phyloP scores from a whole-genome alignment of 2,888 invertebrate species.

The Clepsis dumicolana region DNA sequence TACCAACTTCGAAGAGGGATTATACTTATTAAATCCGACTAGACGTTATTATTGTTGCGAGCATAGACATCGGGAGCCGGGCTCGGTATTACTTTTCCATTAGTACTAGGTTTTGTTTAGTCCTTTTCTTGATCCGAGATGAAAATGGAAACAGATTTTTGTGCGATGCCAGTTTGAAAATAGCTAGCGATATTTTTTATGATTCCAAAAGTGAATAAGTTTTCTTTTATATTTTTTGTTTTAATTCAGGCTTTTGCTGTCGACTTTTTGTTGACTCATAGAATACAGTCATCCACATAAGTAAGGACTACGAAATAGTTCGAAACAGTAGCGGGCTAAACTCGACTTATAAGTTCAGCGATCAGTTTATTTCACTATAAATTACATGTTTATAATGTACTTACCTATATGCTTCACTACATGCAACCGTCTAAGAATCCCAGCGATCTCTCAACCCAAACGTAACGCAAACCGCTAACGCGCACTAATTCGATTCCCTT shows the following conservation, averaged over 20 bases:
- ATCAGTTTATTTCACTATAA: too few relatives aligned
- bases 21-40: constrained; percentile 48
- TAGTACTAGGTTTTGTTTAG: constrained; percentile 60
- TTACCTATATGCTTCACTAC: too few relatives aligned
- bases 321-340: too few relatives aligned
- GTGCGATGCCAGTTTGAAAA: constrained; percentile 37
- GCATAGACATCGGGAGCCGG: constrained; percentile 55
- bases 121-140: constrained; percentile 49
- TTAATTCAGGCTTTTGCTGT: too few relatives aligned
- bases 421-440: constrained; percentile 29
- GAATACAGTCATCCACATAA: too few relatives aligned
- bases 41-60: constrained; percentile 46
- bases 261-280: too few relatives aligned
- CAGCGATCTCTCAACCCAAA: constrained; percentile 33
- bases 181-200: constrained; percentile 31
- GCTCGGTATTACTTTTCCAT: constrained; percentile 63
- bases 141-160: constrained; percentile 33
- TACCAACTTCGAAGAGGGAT: constrained; percentile 45
- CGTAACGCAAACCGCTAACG: constrained; percentile 71
- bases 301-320: too few relatives aligned
- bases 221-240: background rate
- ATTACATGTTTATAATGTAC: too few relatives aligned
- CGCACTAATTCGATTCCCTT: constrained; percentile 80
- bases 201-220: background rate
- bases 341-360: too few relatives aligned